A percentile compares a stretch with the other conserved stretches of the same genome.
Conservation (phyloP, 2,888 invertebrate genomes). For the Scrobipalpa atriplicella region DNA sequence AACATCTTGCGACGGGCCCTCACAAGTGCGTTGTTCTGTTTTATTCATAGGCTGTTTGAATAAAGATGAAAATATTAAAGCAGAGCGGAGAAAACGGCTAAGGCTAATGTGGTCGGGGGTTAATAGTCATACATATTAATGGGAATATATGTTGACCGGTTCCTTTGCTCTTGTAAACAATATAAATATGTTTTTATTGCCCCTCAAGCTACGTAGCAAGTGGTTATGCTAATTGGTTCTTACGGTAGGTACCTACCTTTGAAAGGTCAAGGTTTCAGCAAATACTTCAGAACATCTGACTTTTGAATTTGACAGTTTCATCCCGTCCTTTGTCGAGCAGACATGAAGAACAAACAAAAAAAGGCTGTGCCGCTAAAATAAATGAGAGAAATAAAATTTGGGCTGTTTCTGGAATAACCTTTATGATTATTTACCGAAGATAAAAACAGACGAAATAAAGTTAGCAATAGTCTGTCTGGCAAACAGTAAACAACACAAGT, state of each 20-base stretch:
- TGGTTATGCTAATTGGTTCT: not conserved
- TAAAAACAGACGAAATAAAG: constrained; percentile 5
- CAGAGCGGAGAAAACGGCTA: constrained; percentile 63
- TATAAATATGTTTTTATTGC: constrained; percentile 19
- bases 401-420: not conserved
- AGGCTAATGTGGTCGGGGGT: constrained; percentile 67
- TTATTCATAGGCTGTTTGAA: constrained; percentile 80
- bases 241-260: not conserved
- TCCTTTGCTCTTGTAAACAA: constrained; percentile 32
- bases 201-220: not conserved
- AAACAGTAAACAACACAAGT: not conserved
- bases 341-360: not conserved
- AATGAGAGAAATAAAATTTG: not conserved
- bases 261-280: not conserved
- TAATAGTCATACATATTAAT: constrained; percentile 79
- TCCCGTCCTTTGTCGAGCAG: no score
- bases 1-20: constrained; percentile 59
- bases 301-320: no score
- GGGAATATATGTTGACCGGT: constrained; percentile 53
- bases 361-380: not conserved
- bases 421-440: constrained; percentile 5
- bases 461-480: not conserved
- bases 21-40: constrained; percentile 49
- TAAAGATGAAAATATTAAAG: constrained; percentile 82
- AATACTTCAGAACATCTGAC: no score